Conservation (phyloP, 2,113 vertebrate species). For the Cyanoramphus novaezelandiae region DNA sequence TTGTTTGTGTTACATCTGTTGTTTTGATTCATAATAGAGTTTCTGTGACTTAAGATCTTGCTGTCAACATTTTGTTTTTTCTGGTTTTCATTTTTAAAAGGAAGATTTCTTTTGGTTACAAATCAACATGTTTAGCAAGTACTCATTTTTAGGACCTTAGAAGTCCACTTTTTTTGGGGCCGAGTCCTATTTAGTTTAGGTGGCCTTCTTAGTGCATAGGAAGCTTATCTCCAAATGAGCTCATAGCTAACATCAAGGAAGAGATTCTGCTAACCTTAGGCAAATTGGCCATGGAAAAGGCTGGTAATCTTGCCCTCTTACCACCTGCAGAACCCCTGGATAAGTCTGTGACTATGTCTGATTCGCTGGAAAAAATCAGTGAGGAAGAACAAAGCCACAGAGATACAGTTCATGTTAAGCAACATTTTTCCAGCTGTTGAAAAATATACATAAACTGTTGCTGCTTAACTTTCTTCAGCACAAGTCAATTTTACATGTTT, state of each 20-base stretch:
- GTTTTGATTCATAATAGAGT: constrained; percentile 34
- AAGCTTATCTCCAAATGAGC: not conserved
- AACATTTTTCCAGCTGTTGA: not conserved
- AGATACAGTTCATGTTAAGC: not conserved
- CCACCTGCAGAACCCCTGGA: not conserved
- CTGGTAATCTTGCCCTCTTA: not conserved
- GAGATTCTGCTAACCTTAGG: not conserved
- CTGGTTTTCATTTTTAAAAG: not conserved
- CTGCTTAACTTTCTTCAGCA: not conserved
- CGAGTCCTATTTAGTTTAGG: not conserved
- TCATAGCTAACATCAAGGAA: not conserved
- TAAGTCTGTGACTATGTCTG: not conserved
- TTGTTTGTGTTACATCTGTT: constrained; percentile 16
- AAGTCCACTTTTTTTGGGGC: not conserved
- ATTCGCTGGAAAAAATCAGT: not conserved
- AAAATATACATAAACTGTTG: not conserved
- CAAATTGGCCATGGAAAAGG: not conserved
- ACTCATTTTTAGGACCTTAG: not conserved
- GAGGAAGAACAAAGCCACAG: not conserved
- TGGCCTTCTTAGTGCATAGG: not conserved
- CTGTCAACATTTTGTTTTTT: constrained; percentile 5
- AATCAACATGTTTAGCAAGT: constrained; percentile 2
- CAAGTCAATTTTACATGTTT: not conserved
- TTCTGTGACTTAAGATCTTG: not conserved
- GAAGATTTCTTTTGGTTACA: not conserved